Evolutionary conservation across 30 jellyfish, hydroid and myxozoan genomes (phyloP), one percentile per base, ranked within the genome.

Genomic region (Aurelia aurita complex sp. Pacific): DNA sequence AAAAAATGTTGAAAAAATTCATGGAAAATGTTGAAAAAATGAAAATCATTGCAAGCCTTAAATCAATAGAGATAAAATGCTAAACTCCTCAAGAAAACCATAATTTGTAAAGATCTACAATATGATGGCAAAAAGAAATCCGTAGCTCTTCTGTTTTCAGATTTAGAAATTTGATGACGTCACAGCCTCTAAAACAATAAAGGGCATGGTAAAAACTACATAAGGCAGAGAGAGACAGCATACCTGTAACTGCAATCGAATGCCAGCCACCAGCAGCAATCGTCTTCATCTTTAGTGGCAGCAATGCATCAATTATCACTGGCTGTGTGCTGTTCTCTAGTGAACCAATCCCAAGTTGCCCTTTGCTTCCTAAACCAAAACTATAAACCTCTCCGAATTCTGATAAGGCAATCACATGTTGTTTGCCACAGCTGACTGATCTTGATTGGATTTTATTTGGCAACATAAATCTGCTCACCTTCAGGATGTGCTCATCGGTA

Each of bases 191-290:
- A 23, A 23, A 23, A 7, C 38, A 8, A 63, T 40, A 63, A 18
- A 18, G 38, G 53, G 9, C 52, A 40, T 40, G 52, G 8, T 40
- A 0, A 40, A 40, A 40, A 40, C 52, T 40, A 40, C 6, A 1
- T 4, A 46, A 66, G 38, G 43, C 2, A 40, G 43, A 16, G 7
- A 13, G 17, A 16, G n/a, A 12, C 62, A 6, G 10, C 32, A 35
- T 81, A 96, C 99, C 97, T 72, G 98, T 64, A 15, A 91, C 64
- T 50, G 91, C 99, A 71, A 91, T 17, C 2, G 97, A 83, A 82
- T 96, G 99, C 99, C 99, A 96, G 17, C 99, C 99, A 69, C 98
- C 99, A 54, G 98, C 97, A 32, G 95, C 89, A 64, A 96, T 66
- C 64, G 32, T 69, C 36, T n/a, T 68, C 53, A 96, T 64, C 4